Conservation (phyloP, 2,113 vertebrate species). For the Serinus canaria region DNA sequence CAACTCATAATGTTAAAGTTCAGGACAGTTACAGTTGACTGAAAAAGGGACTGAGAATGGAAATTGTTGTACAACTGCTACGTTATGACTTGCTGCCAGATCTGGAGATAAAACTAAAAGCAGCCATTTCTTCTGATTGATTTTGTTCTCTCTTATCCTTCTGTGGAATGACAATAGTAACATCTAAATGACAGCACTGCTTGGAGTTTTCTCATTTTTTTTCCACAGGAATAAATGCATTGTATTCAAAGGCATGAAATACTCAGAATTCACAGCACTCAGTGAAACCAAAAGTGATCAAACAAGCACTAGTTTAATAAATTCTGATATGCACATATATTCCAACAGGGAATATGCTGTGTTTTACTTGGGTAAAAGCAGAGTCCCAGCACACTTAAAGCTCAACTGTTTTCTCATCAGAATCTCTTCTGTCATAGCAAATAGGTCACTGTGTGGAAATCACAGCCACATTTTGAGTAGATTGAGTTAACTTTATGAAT, state of each 20-base stretch:
- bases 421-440: neutral
- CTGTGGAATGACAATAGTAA: neutral
- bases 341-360: neutral
- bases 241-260: neutral
- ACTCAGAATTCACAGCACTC: neutral
- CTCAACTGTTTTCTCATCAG: neutral
- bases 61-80: constrained; percentile 35
- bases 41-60: constrained; percentile 15
- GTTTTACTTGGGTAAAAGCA: neutral
- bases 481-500: neutral
- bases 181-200: neutral
- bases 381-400: neutral
- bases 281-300: neutral
- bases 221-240: neutral
- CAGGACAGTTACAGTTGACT: constrained; percentile 7
- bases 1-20: constrained; percentile 20
- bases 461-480: neutral
- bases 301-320: neutral
- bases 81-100: constrained; percentile 6
- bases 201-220: neutral
- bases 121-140: constrained; percentile 1
- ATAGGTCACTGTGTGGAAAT: neutral
- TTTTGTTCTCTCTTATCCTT: neutral
- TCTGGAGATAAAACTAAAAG: constrained; percentile 27
- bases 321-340: neutral